Evolutionary conservation across 2,888 invertebrate species (phyloP).

Genomic region (Parnassius smintheus): DNA sequence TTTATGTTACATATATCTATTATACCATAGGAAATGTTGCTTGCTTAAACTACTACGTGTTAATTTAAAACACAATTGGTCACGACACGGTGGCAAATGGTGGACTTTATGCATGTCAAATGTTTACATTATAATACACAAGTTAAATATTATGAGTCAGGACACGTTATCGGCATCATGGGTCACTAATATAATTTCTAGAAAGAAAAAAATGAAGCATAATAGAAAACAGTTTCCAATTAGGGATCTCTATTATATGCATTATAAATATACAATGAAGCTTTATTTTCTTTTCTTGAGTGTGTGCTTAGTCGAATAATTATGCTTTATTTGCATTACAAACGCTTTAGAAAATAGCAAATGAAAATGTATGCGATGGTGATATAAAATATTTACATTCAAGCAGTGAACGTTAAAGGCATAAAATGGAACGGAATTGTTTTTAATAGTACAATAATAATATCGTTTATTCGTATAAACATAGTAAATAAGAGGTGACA

Average conservation of each 20-base stretch:
- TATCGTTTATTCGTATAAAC: too few species aligned
- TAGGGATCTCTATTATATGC: constrained; percentile 14
- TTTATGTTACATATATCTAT: background rate
- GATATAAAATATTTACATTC: background rate
- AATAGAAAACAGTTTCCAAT: constrained; percentile 24
- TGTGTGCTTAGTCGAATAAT: background rate
- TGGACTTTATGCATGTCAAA: constrained; percentile 61
- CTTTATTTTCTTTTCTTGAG: constrained; percentile 3
- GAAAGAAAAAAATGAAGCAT: constrained; percentile 13
- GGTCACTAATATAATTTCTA: constrained; percentile 9
- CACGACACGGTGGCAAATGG: constrained; percentile 43
- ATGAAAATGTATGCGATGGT: background rate
- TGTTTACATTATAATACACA: constrained; percentile 57
- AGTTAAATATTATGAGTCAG: constrained; percentile 48
- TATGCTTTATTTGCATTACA: constrained; percentile 8
- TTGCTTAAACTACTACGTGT: constrained; percentile 4
- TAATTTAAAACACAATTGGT: constrained; percentile 40
- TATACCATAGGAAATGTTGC: background rate
- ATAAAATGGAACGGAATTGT: too few species aligned
- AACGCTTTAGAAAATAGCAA: constrained; percentile 3
- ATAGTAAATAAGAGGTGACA: too few species aligned
- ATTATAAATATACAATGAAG: constrained; percentile 8
- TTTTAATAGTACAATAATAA: too few species aligned
- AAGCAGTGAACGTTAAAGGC: background rate
- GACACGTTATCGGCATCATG: constrained; percentile 11